phyloP scores from a whole-genome alignment of 2,797 vertebrate species.

The Smutsia gigantea region DNA sequence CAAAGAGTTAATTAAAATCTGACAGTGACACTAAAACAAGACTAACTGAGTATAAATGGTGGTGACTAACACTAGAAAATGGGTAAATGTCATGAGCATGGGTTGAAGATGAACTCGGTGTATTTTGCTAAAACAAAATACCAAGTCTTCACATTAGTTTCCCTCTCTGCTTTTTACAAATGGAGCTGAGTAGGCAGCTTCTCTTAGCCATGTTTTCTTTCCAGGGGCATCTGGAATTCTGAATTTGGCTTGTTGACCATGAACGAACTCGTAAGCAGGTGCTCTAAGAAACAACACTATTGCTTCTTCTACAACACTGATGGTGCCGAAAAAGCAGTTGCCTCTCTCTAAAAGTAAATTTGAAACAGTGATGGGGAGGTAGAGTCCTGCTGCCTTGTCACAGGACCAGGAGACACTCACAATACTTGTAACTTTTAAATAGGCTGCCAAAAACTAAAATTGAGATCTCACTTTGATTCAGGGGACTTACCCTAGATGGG shows the following conservation, averaged over 20 bases:
- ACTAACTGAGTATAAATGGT: too few relatives aligned
- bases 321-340: neutral
- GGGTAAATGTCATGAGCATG: neutral
- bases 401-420: neutral
- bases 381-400: neutral
- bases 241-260: neutral
- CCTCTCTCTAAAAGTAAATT: neutral
- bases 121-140: slow-evolving; percentile 45
- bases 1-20: slow-evolving; percentile 16
- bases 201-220: neutral
- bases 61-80: slow-evolving; percentile 39
- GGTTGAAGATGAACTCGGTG: neutral
- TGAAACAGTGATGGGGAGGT: neutral
- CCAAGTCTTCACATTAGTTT: neutral
- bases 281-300: neutral
- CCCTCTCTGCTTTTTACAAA: slow-evolving; percentile 2
- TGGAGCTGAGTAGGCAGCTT: neutral
- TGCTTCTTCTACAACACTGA: neutral
- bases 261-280: neutral
- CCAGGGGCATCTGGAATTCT: neutral
- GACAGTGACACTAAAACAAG: neutral
- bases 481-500: neutral
- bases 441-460: neutral
- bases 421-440: neutral
- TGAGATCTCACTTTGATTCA: neutral